Conservation (phyloP, 1,140 invertebrate genomes). For the Leptopilina boulardi region DNA sequence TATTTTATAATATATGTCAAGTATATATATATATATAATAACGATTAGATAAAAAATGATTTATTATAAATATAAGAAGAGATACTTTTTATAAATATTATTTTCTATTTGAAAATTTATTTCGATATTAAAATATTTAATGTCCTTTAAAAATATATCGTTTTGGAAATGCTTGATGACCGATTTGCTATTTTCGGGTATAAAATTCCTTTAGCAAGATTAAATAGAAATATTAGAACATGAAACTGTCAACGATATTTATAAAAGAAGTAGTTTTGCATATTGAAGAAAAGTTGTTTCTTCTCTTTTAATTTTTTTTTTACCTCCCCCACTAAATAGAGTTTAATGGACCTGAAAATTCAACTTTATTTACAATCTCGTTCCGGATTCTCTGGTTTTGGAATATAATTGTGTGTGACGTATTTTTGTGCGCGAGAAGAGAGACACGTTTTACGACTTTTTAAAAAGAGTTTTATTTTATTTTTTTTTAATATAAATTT, state of each 20-base stretch:
- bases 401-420: slow-evolving; percentile 6
- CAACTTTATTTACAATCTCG: slow-evolving; percentile 20
- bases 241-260: background rate
- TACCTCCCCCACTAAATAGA: background rate
- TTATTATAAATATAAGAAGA: background rate
- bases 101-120: background rate
- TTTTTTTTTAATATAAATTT: slow-evolving; percentile 23
- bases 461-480: no score
- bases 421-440: background rate
- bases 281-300: background rate
- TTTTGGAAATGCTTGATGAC: no score
- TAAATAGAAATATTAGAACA: background rate
- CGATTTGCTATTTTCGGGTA: no score
- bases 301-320: background rate
- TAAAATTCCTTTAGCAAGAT: background rate
- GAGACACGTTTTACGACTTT: slow-evolving; percentile 21
- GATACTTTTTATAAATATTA: no score
- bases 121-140: background rate
- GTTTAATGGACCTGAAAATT: slow-evolving; percentile 22
- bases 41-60: slow-evolving; percentile 1
- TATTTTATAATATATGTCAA: background rate
- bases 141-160: no score
- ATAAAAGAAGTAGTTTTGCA: background rate
- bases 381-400: slow-evolving; percentile 18
- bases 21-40: background rate